Evolutionary conservation across 2,797 vertebrate genomes (phyloP).

Genomic region (Rhinatrema bivittatum): DNA sequence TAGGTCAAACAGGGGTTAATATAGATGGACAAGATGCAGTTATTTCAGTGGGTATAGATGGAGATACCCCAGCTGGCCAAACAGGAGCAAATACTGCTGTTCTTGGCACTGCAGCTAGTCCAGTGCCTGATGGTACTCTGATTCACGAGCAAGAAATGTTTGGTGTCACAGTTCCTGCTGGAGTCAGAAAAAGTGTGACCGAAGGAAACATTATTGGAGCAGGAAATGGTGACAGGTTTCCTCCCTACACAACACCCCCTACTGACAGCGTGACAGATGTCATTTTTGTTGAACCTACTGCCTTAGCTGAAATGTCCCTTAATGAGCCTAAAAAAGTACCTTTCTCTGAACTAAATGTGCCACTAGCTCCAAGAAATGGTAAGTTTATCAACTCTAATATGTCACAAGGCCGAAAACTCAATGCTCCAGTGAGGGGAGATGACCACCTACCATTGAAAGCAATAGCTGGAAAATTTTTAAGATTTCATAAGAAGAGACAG

Average conservation of each 20-base stretch:
- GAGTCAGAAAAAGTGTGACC: not conserved
- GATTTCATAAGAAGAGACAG: too few species aligned
- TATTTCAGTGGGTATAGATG: too few species aligned
- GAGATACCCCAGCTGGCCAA: constrained; percentile 21
- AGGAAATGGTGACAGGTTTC: not conserved
- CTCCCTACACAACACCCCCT: not conserved
- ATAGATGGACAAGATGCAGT: not conserved
- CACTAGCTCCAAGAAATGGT: not conserved
- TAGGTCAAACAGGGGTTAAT: not conserved
- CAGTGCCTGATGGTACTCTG: not conserved
- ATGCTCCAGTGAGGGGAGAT: constrained; percentile 3
- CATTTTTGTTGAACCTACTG: not conserved
- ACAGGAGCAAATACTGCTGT: constrained; percentile 2
- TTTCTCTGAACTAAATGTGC: not conserved
- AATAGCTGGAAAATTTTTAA: too few species aligned
- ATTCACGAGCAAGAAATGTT: too few species aligned
- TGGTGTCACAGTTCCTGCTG: not conserved
- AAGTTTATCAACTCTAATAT: not conserved
- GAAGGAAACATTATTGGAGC: not conserved
- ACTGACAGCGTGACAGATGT: accelerated
- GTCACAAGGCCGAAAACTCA: not conserved
- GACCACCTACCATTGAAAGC: not conserved
- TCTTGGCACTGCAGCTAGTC: not conserved
- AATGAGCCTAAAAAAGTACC: not conserved
- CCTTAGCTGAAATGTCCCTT: not conserved